A percentile compares a stretch with the other conserved stretches of the same genome.
Conservation (phyloP, 2,113 vertebrate genomes). For the Emydocephalus ijimae region DNA sequence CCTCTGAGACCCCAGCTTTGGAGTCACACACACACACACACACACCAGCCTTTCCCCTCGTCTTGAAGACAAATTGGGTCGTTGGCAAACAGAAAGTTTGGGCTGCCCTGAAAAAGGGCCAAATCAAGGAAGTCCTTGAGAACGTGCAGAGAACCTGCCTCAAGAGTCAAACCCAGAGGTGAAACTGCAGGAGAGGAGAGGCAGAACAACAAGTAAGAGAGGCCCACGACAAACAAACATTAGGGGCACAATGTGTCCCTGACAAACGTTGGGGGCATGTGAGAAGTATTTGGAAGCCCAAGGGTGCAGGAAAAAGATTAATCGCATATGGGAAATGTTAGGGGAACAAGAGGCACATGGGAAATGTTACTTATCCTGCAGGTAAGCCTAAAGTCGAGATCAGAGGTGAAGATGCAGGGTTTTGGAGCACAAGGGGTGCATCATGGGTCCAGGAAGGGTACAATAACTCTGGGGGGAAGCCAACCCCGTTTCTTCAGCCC, state of each 20-base stretch:
- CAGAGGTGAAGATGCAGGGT: not conserved
- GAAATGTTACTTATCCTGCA: not conserved
- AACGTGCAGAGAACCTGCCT: not conserved
- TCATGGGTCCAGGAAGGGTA: no score
- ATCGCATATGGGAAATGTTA: not conserved
- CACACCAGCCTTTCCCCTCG: not conserved
- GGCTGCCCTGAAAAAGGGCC: not conserved
- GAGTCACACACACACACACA: no score
- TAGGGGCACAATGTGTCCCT: not conserved
- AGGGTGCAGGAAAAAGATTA: not conserved
- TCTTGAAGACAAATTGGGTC: not conserved
- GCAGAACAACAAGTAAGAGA: not conserved
- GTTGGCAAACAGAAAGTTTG: not conserved
- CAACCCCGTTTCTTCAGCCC: not conserved
- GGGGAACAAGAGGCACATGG: no score
- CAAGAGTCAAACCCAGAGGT: not conserved
- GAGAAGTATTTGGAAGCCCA: no score
- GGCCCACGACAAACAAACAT: not conserved
- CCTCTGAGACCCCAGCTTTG: not conserved
- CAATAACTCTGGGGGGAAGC: not conserved
- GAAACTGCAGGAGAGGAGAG: not conserved
- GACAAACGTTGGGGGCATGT: not conserved
- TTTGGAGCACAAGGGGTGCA: not conserved
- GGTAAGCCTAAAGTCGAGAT: not conserved
- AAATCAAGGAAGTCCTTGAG: no score